Conservation (phyloP, 2,797 vertebrate genomes). For the Tragopan temminckii region DNA sequence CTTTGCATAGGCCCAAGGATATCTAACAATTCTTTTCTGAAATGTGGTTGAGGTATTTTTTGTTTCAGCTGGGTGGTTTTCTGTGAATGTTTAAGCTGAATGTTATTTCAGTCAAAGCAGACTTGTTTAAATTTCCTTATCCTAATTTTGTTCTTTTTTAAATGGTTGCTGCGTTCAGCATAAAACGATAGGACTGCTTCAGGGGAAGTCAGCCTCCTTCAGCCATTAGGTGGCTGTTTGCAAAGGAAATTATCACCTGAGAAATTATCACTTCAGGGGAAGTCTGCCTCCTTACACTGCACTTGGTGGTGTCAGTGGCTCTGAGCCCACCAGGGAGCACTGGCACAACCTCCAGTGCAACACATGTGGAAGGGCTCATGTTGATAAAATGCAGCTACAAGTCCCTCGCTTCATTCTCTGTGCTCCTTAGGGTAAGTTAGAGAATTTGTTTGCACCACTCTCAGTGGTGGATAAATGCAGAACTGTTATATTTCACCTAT, state of each 20-base stretch:
- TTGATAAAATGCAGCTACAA: background rate
- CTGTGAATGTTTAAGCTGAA: background rate
- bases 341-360: background rate
- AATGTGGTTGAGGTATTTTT: background rate
- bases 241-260: background rate
- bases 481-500: accelerated
- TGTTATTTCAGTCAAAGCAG: background rate
- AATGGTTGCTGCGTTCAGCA: background rate
- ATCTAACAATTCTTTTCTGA: background rate
- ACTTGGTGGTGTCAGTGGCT: background rate
- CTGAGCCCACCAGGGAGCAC: background rate
- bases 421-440: background rate
- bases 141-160: background rate
- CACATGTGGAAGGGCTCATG: background rate
- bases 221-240: accelerated
- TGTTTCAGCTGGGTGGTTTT: background rate
- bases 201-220: background rate
- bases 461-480: background rate
- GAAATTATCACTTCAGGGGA: too few relatives aligned
- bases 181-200: background rate
- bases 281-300: background rate
- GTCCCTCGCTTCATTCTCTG: background rate
- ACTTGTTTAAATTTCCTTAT: background rate
- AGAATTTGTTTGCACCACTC: background rate
- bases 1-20: background rate